Evolutionary conservation across 2,797 vertebrate genomes (phyloP), one percentile per base, ranked within the genome.

Genomic region (Anas capensis): DNA sequence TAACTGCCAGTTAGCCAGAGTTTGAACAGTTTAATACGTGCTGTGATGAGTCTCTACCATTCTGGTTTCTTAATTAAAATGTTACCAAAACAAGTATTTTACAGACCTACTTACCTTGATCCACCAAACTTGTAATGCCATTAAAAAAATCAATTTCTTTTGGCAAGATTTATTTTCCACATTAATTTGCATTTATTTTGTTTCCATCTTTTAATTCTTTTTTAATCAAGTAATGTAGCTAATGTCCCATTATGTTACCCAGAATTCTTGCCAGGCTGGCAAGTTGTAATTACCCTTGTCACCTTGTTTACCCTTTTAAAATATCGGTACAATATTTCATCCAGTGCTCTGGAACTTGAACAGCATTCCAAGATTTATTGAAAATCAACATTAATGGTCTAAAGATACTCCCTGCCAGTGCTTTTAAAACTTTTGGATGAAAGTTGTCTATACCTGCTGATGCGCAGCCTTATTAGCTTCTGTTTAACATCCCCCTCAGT

Each of bases 351-450:
- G 81, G 75, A 94, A 80, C 80, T 86, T 86, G 3, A 90, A 65
- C 64, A 87, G 31, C 11, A n/a, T 65, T 94, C 69, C 91, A 96
- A 95, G 92, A 93, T 95, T 85, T 94, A 95, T 81, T 94, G 91
- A 91, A 96, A 97, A 94, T 94, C 90, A 80, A 23, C 81, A 70
- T 87, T 94, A 96, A 94, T 93, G 84, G 29, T 68, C 65, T 93
- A 75, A 92, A 92, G 88, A 87, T 92, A 64, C 56, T 70, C 86
- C 80, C 34, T 95, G 94, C 93, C 96, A 96, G 83, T 73, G 91
- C 91, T 96, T 95, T 94, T 81, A 93, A 92, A 87, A 91, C 40
- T 91, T 91, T 69, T 92, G 84, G 76, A 96, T 83, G 44, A 14
- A 75, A 91, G 84, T 89, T 93, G 91, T 49, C 60, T 85, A 77